Evolutionary conservation across 2,888 invertebrate species (phyloP).

Genomic region (Caenorhabditis sp.): DNA sequence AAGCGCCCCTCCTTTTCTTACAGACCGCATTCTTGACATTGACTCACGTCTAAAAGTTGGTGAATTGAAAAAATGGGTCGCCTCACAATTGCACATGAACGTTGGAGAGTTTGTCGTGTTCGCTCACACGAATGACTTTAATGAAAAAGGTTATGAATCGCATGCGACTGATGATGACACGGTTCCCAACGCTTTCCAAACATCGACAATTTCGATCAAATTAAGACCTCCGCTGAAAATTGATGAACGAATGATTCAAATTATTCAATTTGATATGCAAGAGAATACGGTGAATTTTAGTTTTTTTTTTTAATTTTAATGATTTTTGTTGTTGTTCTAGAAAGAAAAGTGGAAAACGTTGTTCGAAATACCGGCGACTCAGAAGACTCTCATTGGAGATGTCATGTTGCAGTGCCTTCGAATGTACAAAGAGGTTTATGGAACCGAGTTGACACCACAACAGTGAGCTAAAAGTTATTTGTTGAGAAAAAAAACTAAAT

Average conservation of each 20-base stretch:
- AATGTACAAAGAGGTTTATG: slow-evolving; percentile 52
- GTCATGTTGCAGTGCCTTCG: slow-evolving; percentile 49
- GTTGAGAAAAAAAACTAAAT: background rate
- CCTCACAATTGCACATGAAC: slow-evolving; percentile 32
- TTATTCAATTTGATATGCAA: slow-evolving; percentile 46
- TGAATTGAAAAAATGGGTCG: slow-evolving; percentile 52
- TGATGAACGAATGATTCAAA: slow-evolving; percentile 49
- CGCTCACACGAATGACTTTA: slow-evolving; percentile 30
- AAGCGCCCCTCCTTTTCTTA: no score
- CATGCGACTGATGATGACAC: slow-evolving; percentile 24
- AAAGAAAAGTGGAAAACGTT: slow-evolving; percentile 49
- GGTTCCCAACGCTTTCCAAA: slow-evolving; percentile 16
- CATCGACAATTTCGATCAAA: slow-evolving; percentile 45
- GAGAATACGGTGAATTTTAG: slow-evolving; percentile 28
- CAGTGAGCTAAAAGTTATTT: no score
- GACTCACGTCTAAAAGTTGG: slow-evolving; percentile 41
- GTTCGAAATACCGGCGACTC: slow-evolving; percentile 51
- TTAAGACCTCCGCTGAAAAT: slow-evolving; percentile 52
- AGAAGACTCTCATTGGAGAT: slow-evolving; percentile 40
- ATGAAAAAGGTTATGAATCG: slow-evolving; percentile 31
- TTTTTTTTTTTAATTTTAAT: background rate
- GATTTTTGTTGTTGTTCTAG: slow-evolving; percentile 11
- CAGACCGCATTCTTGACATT: slow-evolving; percentile 38
- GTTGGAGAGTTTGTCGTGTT: slow-evolving; percentile 42
- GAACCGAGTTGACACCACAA: slow-evolving; percentile 35